Percentiles rank a stretch among this genome's conserved stretches.
These are phyloP conservation scores for Malthinus seriepunctatus DNA, from an alignment of 2,888 invertebrate species.

Conservation along the genomic window DNA sequence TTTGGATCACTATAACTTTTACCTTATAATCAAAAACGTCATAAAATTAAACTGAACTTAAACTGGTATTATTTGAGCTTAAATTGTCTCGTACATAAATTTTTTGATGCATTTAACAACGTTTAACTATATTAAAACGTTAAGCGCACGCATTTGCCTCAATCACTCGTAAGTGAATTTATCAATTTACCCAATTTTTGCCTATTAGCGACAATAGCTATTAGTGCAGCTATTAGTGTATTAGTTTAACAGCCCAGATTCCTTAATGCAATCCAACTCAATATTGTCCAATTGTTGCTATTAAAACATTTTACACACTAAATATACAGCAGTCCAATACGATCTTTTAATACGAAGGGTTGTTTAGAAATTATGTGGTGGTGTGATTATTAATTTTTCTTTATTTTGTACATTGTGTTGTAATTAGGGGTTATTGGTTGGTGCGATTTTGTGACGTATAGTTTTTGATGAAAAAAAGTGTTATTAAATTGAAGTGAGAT, in stretches of 20 bases:
- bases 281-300: constrained; percentile 58
- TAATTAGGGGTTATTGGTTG: not conserved
- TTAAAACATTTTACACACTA: constrained; percentile 54
- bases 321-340: constrained; percentile 52
- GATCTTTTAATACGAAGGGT: constrained; percentile 49
- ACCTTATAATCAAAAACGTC: too few species aligned
- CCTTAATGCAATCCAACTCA: constrained; percentile 58
- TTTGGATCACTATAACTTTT: too few species aligned
- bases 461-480: constrained; percentile 1
- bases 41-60: too few species aligned
- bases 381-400: not conserved
- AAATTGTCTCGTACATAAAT: constrained; percentile 10
- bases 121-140: constrained; percentile 27
- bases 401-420: too few species aligned
- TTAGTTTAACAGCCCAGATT: constrained; percentile 57
- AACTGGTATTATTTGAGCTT: too few species aligned
- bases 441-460: not conserved
- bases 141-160: constrained; percentile 33
- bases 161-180: constrained; percentile 53
- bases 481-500: not conserved
- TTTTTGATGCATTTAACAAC: constrained; percentile 19
- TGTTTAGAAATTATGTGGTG: constrained; percentile 30
- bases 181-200: constrained; percentile 60
- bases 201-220: constrained; percentile 57
- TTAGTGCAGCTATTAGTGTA: constrained; percentile 56